Evolutionary conservation across 2,797 vertebrate species (phyloP), one percentile per base, ranked within the genome.

Genomic region (Acomys russatus): DNA sequence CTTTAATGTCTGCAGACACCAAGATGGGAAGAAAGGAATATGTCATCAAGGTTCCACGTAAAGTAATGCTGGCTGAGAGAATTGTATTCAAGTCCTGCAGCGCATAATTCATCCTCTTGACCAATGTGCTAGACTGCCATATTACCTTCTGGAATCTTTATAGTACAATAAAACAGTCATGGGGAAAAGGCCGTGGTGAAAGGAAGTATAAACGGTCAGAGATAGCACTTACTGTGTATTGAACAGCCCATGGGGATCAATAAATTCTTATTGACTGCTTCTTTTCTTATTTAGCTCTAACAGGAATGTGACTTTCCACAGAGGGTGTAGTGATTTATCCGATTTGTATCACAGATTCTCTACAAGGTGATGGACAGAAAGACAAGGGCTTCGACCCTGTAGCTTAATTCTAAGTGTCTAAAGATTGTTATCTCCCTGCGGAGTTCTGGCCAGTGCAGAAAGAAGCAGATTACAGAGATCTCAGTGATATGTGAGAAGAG

Each of bases 201-300:
- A 94, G 63, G 59, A 92, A 93, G 35, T 74, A 92, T 79, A 94
- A 93, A 79, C 71, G 95, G 78, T 38, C 56, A 85, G 88, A 91
- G 30, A 87, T 1, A 85, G 85, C 80, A 90, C 74, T 96, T 96
- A 68, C 66, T 56, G 63, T 0, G 82, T 89, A 76, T 56, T 71
- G 90, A 97, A 90, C 66, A 89, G 68, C 28, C 70, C 54, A 18
- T 10, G 3, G 22, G 82, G 93, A 94, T 94, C 96, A 91, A 77
- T 96, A 83, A 66, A 94, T 85, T 85, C 91, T 73, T 79, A 88
- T 35, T 90, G 95, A 96, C 63, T 91, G 90, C 17, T 30, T 97
- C 82, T 94, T 94, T 68, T 94, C 95, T 93, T 70, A 63, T 83
- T 94, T 94, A 92, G 90, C 77, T 95, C 92, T 93, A 51, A 97